These are phyloP conservation scores for Myotis myotis DNA, from an alignment of 2,797 vertebrate genomes.

Conservation along the genomic window DNA sequence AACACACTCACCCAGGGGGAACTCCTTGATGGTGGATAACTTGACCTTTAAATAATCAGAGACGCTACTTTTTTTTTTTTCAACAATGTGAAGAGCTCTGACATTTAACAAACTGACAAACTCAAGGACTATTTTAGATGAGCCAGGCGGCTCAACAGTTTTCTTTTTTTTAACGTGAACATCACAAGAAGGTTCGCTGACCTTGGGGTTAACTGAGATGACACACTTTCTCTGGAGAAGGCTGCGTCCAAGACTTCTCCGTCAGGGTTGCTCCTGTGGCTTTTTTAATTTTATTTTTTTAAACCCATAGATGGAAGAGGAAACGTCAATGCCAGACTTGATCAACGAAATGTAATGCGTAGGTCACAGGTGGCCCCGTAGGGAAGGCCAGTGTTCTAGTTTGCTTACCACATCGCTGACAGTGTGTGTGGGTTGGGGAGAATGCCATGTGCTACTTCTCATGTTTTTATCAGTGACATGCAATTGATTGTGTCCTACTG, in stretches of 20 bases:
- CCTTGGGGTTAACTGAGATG: conserved; percentile 32
- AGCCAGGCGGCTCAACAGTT: neutral
- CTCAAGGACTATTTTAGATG: conserved; percentile 25
- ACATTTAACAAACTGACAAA: conserved; percentile 65
- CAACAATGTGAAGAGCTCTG: conserved; percentile 68
- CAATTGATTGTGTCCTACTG: conserved; percentile 38
- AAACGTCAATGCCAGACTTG: conserved; percentile 25
- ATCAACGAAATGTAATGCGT: conserved; percentile 12
- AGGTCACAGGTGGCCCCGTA: neutral
- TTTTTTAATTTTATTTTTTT: conserved; percentile 37
- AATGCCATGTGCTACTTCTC: conserved; percentile 69
- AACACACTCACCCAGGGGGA: neutral
- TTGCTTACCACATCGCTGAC: neutral
- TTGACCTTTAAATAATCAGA: conserved; percentile 50
- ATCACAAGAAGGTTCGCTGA: neutral
- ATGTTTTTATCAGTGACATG: neutral
- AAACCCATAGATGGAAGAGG: conserved; percentile 29
- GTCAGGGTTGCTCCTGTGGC: conserved; percentile 50
- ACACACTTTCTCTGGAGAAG: conserved; percentile 13
- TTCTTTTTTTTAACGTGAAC: neutral
- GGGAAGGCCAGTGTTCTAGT: neutral
- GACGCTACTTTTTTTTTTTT: neutral
- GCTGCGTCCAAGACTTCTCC: conserved; percentile 46
- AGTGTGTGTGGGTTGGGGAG: conserved; percentile 44
- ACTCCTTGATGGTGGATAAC: conserved; percentile 31